These are phyloP conservation scores for Corythoichthys intestinalis DNA, from an alignment of 2,113 vertebrate genomes.

Conservation along the genomic window DNA sequence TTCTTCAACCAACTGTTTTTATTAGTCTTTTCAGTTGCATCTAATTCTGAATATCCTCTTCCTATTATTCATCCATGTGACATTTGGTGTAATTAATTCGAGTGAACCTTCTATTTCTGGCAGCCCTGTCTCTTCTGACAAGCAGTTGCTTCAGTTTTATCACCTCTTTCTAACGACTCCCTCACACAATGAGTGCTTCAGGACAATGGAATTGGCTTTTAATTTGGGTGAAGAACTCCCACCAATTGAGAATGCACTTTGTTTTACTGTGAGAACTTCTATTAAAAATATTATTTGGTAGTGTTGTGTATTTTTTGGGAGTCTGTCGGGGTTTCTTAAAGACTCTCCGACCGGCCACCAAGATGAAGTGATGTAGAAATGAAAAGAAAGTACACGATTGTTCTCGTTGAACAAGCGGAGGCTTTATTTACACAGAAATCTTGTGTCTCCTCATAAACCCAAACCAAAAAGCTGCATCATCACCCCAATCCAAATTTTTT, in stretches of 20 bases:
- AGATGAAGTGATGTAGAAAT: too few relatives aligned
- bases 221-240: not conserved
- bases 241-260: not conserved
- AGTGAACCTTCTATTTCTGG: conserved; percentile 67
- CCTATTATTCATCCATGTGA: conserved; percentile 64
- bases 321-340: too few relatives aligned
- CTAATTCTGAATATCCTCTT: conserved; percentile 62
- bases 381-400: too few relatives aligned
- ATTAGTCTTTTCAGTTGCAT: conserved; percentile 51
- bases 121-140: conserved; percentile 47
- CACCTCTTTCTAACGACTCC: conserved; percentile 44
- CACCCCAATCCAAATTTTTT: too few relatives aligned
- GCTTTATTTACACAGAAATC: too few relatives aligned
- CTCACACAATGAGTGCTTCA: not conserved
- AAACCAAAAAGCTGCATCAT: too few relatives aligned
- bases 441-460: too few relatives aligned
- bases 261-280: not conserved
- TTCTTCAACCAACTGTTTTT: conserved; percentile 21
- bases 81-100: conserved; percentile 71
- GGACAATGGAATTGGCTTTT: not conserved
- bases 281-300: not conserved
- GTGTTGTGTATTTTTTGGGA: too few relatives aligned
- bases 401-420: too few relatives aligned
- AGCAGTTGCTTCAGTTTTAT: conserved; percentile 43
- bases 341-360: too few relatives aligned